Percentiles rank a stretch among this genome's conserved stretches.
These are phyloP conservation scores for Sandelia bainsii DNA, from an alignment of 2,797 vertebrate genomes.

Conservation along the genomic window DNA sequence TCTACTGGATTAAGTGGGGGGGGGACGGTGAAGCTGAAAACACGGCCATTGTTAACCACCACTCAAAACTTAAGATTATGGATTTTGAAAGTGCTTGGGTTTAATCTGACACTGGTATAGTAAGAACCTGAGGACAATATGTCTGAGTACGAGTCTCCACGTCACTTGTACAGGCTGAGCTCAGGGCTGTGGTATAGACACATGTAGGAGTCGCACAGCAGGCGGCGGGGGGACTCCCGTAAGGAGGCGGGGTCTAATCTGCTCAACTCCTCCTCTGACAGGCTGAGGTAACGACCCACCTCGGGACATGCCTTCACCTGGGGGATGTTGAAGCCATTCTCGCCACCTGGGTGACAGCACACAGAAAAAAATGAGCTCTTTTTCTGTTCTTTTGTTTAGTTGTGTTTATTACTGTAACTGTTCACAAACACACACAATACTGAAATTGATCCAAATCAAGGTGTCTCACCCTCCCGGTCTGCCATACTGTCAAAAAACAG, in stretches of 20 bases:
- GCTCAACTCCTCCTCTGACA: slow-evolving; percentile 81
- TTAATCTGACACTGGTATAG: neutral
- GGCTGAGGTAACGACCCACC: slow-evolving; percentile 85
- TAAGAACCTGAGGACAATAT: neutral
- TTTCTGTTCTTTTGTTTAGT: neutral
- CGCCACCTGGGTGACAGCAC: slow-evolving; percentile 77
- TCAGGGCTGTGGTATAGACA: slow-evolving; percentile 89
- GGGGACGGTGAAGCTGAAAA: neutral
- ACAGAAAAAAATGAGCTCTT: neutral
- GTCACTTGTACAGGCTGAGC: slow-evolving; percentile 89
- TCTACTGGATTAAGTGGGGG: too few relatives aligned
- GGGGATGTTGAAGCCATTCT: slow-evolving; percentile 91
- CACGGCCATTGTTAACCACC: neutral
- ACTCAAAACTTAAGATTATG: neutral
- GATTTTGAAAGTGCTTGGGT: neutral
- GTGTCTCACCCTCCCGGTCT: slow-evolving; percentile 86
- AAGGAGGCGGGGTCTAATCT: slow-evolving; percentile 78
- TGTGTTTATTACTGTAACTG: neutral
- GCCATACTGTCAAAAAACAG: slow-evolving; percentile 93
- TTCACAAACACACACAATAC: too few relatives aligned
- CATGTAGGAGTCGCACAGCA: slow-evolving; percentile 90
- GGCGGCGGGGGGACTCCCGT: slow-evolving; percentile 76
- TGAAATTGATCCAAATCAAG: too few relatives aligned
- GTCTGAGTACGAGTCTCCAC: neutral
- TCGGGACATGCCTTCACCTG: slow-evolving; percentile 86